These are phyloP conservation scores for Hypercompe scribonia DNA, from an alignment of 2,888 invertebrate genomes.

Conservation along the genomic window DNA sequence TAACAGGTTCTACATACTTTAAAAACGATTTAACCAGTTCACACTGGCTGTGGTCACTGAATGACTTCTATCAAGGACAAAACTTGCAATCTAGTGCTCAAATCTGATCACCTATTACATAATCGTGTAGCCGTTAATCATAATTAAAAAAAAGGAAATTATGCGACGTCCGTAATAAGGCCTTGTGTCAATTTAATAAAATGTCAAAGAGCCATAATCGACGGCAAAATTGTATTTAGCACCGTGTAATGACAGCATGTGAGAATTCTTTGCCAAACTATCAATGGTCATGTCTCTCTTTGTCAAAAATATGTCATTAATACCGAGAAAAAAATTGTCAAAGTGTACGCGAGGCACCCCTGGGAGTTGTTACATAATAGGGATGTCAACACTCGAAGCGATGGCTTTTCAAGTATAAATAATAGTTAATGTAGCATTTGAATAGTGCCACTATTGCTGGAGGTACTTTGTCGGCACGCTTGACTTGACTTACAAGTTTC, in stretches of 20 bases:
- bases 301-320: constrained; percentile 83
- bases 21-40: too few species aligned
- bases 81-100: neutral
- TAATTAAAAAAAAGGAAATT: neutral
- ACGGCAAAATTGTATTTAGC: constrained; percentile 69
- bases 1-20: too few species aligned
- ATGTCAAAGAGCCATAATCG: constrained; percentile 40
- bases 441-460: constrained; percentile 65
- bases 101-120: neutral
- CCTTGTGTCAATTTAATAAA: constrained; percentile 33
- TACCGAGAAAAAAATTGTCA: constrained; percentile 71
- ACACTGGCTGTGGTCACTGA: neutral
- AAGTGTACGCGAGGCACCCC: constrained; percentile 74
- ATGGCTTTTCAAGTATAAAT: constrained; percentile 81
- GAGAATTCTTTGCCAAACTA: constrained; percentile 69
- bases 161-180: constrained; percentile 9
- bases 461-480: constrained; percentile 80
- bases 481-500: constrained; percentile 64
- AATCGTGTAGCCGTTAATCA: neutral
- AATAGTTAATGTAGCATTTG: constrained; percentile 70
- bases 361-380: constrained; percentile 82
- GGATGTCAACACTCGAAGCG: constrained; percentile 82
- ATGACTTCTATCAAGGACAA: neutral
- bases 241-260: constrained; percentile 83
- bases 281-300: constrained; percentile 83